Percentiles rank a stretch among this genome's conserved stretches.
phyloP scores from a whole-genome alignment of 2,888 invertebrate species.

The Stictocephala bisonia region DNA sequence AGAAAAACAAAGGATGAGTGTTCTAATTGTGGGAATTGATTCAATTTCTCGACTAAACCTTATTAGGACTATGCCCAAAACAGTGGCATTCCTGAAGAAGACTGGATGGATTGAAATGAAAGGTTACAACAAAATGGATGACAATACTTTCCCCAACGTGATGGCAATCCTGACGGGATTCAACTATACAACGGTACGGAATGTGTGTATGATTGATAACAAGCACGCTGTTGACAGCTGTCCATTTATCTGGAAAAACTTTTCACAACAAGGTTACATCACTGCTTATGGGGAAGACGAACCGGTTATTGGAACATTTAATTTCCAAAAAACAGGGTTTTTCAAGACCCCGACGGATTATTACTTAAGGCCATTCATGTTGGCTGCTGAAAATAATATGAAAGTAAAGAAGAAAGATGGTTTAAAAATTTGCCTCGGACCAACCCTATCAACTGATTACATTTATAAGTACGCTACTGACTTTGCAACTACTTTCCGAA shows the following conservation, averaged over 20 bases:
- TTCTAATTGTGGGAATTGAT: conserved; percentile 86
- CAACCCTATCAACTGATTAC: conserved; percentile 74
- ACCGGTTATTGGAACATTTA: conserved; percentile 78
- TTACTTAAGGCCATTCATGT: conserved; percentile 79
- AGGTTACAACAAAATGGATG: conserved; percentile 84
- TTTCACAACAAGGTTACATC: conserved; percentile 73
- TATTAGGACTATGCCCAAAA: conserved; percentile 79
- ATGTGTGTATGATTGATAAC: conserved; percentile 53
- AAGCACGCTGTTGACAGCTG: conserved; percentile 73
- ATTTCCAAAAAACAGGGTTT: conserved; percentile 80
- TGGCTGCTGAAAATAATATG: conserved; percentile 71
- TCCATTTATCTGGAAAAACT: conserved; percentile 82
- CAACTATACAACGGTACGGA: conserved; percentile 59
- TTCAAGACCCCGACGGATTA: conserved; percentile 81
- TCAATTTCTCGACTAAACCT: conserved; percentile 85
- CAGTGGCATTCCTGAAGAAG: conserved; percentile 73
- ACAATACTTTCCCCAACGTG: conserved; percentile 92
- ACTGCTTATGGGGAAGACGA: conserved; percentile 87
- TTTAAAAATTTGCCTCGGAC: conserved; percentile 72
- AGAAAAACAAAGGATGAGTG: conserved; percentile 66
- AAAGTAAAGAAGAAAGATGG: conserved; percentile 67
- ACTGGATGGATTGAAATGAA: conserved; percentile 78
- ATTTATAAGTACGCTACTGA: conserved; percentile 76
- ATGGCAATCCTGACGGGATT: conserved; percentile 84
- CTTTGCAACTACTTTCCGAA: conserved; percentile 73